Percentiles rank a stretch among this genome's conserved stretches.
Evolutionary conservation across 2,797 vertebrate genomes (phyloP).

Genomic region (Schizopygopsis pylzovi): DNA sequence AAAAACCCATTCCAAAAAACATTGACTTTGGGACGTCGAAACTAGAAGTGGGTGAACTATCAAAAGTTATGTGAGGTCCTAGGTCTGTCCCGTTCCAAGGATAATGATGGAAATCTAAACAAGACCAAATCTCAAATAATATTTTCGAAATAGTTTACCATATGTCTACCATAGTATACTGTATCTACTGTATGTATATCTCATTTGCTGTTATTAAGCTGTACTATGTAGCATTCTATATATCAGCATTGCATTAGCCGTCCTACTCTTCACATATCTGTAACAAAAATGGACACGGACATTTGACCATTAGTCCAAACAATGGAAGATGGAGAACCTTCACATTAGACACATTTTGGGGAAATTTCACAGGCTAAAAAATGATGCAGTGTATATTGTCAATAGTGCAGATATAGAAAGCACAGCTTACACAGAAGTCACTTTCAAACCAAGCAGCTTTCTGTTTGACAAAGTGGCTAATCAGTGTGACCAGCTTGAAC

Average conservation of each 20-base stretch:
- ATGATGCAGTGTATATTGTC: background rate
- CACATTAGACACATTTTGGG: background rate
- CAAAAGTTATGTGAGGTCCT: background rate
- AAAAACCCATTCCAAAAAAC: background rate
- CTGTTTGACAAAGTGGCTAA: background rate
- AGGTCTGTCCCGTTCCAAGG: background rate
- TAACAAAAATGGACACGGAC: background rate
- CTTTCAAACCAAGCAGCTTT: background rate
- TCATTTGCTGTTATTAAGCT: background rate
- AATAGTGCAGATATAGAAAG: background rate
- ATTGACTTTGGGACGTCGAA: background rate
- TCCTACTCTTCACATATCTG: background rate
- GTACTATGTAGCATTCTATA: background rate
- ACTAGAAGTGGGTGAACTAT: background rate
- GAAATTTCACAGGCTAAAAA: background rate
- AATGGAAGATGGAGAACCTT: background rate
- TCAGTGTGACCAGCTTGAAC: background rate
- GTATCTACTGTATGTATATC: background rate
- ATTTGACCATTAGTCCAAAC: background rate
- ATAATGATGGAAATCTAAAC: background rate
- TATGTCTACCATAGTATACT: background rate
- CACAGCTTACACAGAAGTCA: too few species aligned
- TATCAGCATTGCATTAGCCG: background rate
- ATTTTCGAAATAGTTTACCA: background rate
- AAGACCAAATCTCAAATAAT: background rate